A percentile compares a stretch with the other conserved stretches of the same genome.
These are phyloP conservation scores for Chrysomallon squamiferum DNA, from an alignment of 1,140 invertebrate genomes.

Conservation along the genomic window DNA sequence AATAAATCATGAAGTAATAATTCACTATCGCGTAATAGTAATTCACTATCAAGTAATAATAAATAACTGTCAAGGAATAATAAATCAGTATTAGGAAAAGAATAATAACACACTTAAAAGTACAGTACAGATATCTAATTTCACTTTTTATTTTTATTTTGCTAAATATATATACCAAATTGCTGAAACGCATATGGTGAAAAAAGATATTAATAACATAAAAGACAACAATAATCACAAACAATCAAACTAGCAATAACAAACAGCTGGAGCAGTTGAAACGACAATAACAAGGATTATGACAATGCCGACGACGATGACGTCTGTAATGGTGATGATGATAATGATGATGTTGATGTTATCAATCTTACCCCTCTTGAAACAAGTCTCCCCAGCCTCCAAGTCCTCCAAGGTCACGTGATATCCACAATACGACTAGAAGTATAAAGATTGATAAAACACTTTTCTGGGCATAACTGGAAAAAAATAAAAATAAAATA, in stretches of 20 bases:
- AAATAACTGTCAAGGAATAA: too few species aligned
- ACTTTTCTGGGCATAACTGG: slow-evolving; percentile 74
- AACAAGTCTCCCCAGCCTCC: slow-evolving; percentile 72
- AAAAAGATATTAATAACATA: neutral
- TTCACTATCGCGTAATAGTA: too few species aligned
- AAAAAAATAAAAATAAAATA: slow-evolving; percentile 14
- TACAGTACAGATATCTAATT: too few species aligned
- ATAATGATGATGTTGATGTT: neutral
- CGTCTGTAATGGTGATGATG: neutral
- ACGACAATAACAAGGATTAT: neutral
- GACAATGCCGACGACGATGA: neutral
- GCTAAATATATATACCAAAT: too few species aligned
- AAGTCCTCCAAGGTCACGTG: slow-evolving; percentile 84
- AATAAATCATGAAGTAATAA: too few species aligned
- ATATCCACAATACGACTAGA: slow-evolving; percentile 86
- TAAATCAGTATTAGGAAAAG: too few species aligned
- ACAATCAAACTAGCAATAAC: too few species aligned
- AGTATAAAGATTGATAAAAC: slow-evolving; percentile 81
- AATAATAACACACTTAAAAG: too few species aligned
- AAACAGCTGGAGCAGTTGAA: too few species aligned
- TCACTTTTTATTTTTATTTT: too few species aligned
- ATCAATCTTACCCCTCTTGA: slow-evolving; percentile 24
- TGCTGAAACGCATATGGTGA: neutral
- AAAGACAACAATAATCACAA: too few species aligned
- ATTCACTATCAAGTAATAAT: too few species aligned